A percentile compares a stretch with the other conserved stretches of the same genome.
phyloP scores from a whole-genome alignment of 2,113 vertebrate species.

The Pelecanoides urinatrix region DNA sequence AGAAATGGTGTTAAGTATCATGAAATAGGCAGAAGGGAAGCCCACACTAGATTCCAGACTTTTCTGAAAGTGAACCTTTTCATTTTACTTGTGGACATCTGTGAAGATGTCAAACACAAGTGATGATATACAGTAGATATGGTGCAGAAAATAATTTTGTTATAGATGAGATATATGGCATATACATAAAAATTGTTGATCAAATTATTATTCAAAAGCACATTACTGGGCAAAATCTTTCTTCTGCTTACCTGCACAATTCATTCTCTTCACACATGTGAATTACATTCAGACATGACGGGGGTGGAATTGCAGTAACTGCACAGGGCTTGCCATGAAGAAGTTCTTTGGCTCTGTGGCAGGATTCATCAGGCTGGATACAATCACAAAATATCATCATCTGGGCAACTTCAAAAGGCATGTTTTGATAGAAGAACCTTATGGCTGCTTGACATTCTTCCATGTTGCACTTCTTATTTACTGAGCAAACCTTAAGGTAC shows the following conservation, averaged over 20 bases:
- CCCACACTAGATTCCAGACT: not conserved
- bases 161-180: not conserved
- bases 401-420: slow-evolving; percentile 80
- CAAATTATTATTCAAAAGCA: not conserved
- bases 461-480: slow-evolving; percentile 70
- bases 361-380: slow-evolving; percentile 74
- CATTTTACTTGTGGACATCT: not conserved
- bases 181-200: not conserved
- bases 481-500: slow-evolving; percentile 79
- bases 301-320: not conserved
- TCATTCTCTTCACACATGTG: slow-evolving; percentile 74
- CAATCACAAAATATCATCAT: slow-evolving; percentile 88
- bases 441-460: slow-evolving; percentile 76
- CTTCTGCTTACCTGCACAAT: slow-evolving; percentile 80
- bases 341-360: slow-evolving; percentile 71
- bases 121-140: not conserved
- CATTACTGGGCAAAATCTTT: not conserved
- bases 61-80: not conserved
- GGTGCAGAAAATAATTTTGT: not conserved
- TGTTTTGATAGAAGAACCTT: slow-evolving; percentile 78
- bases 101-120: not conserved
- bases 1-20: not conserved
- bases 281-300: slow-evolving; percentile 80
- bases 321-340: slow-evolving; percentile 83
- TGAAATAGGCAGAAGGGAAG: not conserved